A percentile compares a stretch with the other conserved stretches of the same genome.
Conservation (phyloP, 2,888 invertebrate genomes). For the Hoplodrina blanda region DNA sequence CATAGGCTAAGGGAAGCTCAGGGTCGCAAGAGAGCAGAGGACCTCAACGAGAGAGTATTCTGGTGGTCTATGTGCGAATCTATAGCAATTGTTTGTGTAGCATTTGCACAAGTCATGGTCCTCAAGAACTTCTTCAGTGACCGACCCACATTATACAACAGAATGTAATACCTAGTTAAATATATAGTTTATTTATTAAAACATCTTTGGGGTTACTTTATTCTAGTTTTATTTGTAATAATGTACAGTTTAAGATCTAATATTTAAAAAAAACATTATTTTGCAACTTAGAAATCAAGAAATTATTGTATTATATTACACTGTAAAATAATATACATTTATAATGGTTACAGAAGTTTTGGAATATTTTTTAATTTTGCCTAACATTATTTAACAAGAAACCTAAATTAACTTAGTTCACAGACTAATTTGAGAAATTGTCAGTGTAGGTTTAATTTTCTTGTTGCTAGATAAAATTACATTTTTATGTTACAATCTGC, state of each 20-base stretch:
- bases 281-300: conserved; percentile 32
- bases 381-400: conserved; percentile 4
- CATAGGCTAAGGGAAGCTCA: conserved; percentile 98
- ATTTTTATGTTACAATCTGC: conserved; percentile 9
- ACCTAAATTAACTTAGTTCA: conserved; percentile 4
- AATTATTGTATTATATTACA: conserved; percentile 28
- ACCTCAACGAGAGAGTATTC: conserved; percentile 98
- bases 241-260: conserved; percentile 47
- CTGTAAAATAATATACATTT: conserved; percentile 33
- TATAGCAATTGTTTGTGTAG: conserved; percentile 95
- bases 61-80: conserved; percentile 98
- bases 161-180: conserved; percentile 82
- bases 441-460: not conserved
- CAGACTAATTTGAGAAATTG: not conserved
- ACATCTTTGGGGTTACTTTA: conserved; percentile 71
- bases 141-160: conserved; percentile 85
- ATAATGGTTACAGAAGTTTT: conserved; percentile 21
- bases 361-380: conserved; percentile 19
- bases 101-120: conserved; percentile 97
- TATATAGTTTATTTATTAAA: conserved; percentile 83
- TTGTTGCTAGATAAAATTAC: not conserved
- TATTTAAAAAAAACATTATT: conserved; percentile 44
- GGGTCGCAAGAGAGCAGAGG: conserved; percentile 98
- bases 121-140: conserved; percentile 96
- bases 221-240: conserved; percentile 62